Percentiles rank a stretch among this genome's conserved stretches.
These are phyloP conservation scores for Agonopterix alstromeriana DNA, from an alignment of 2,888 invertebrate genomes.

Conservation along the genomic window DNA sequence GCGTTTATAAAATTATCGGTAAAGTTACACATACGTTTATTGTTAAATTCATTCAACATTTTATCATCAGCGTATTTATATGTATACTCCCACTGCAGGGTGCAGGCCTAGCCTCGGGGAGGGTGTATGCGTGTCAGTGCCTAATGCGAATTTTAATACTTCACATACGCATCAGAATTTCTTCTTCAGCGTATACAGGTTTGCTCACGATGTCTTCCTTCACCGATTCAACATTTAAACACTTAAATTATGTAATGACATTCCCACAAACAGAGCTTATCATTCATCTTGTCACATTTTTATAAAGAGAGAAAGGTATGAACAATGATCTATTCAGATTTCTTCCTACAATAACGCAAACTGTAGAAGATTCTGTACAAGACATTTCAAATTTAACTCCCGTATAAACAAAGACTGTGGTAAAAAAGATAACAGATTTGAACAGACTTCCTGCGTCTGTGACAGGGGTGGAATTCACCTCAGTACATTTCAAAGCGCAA, in stretches of 20 bases:
- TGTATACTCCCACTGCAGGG: too few relatives aligned
- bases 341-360: slow-evolving; percentile 20
- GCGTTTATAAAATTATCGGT: too few relatives aligned
- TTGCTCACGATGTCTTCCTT: too few relatives aligned
- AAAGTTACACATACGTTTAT: too few relatives aligned
- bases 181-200: too few relatives aligned
- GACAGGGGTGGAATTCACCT: slow-evolving; percentile 43
- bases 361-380: slow-evolving; percentile 49
- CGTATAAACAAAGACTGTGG: slow-evolving; percentile 55
- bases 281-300: slow-evolving; percentile 35
- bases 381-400: slow-evolving; percentile 54
- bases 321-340: slow-evolving; percentile 57
- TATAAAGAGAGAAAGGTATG: slow-evolving; percentile 30
- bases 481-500: slow-evolving; percentile 37
- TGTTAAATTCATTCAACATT: too few relatives aligned
- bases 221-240: slow-evolving; percentile 1
- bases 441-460: slow-evolving; percentile 63
- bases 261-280: slow-evolving; percentile 22
- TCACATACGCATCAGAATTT: too few relatives aligned
- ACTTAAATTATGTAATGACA: slow-evolving; percentile 2
- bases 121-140: too few relatives aligned
- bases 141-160: too few relatives aligned
- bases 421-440: slow-evolving; percentile 70
- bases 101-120: too few relatives aligned
- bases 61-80: too few relatives aligned